phyloP scores from a whole-genome alignment of 2,888 invertebrate species.

The Gastracanthus pulcherrimus region DNA sequence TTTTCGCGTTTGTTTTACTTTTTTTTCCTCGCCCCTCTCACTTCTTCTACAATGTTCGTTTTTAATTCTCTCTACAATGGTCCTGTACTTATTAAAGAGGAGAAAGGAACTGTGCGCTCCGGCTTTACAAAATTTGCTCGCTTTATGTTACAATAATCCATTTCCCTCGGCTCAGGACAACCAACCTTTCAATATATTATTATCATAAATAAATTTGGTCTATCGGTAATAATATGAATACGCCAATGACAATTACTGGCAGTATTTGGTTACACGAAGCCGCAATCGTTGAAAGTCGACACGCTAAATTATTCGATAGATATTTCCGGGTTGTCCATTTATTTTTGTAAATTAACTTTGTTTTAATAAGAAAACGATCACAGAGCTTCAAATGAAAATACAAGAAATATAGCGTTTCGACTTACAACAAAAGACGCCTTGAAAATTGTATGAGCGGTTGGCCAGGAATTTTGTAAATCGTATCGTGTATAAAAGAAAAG shows the following conservation, averaged over 20 bases:
- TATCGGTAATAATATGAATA: conserved; percentile 77
- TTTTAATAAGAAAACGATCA: conserved; percentile 24
- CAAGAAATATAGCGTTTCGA: conserved; percentile 58
- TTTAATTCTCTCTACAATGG: conserved; percentile 54
- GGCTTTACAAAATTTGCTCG: conserved; percentile 73
- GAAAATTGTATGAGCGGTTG: conserved; percentile 66
- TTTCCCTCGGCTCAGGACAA: conserved; percentile 73
- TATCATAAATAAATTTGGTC: conserved; percentile 78
- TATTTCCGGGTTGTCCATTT: not conserved
- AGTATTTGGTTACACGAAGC: conserved; percentile 74
- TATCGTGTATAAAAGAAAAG: conserved; percentile 53
- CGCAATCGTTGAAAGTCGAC: conserved; percentile 67
- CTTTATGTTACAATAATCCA: conserved; percentile 74
- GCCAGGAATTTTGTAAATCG: conserved; percentile 70
- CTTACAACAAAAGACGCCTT: conserved; percentile 69
- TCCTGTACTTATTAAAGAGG: conserved; percentile 51
- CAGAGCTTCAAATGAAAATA: conserved; percentile 28
- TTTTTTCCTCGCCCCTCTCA: conserved; percentile 20
- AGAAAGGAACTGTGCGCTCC: conserved; percentile 74
- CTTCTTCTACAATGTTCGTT: conserved; percentile 40
- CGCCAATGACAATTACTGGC: conserved; percentile 75
- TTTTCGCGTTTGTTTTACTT: conserved; percentile 29
- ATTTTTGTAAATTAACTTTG: conserved; percentile 7
- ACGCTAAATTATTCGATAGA: conserved; percentile 26
- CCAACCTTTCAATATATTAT: conserved; percentile 76